Evolutionary conservation across 2,888 invertebrate species (phyloP), one percentile per base, ranked within the genome.

Genomic region (Apodemia duryi): DNA sequence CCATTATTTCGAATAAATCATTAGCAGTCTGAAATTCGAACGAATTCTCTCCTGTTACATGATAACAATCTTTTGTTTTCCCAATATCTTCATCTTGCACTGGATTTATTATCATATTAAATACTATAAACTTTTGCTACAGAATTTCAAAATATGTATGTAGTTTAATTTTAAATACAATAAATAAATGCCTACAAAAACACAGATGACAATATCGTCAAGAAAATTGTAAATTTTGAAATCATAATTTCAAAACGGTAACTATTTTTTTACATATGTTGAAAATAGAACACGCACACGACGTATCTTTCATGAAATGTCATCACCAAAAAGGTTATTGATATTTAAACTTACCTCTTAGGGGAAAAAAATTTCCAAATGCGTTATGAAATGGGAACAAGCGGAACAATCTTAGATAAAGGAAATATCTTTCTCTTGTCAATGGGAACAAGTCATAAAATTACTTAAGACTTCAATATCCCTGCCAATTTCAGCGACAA

Each of bases 1-100:
- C 78, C 82, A 86, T 85, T 1, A 86, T 68, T 41, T 87, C 83
- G 65, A 82, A 87, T 9, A 88, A 75, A 61, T 88, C 82, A 64
- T 76, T 80, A 1, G 87, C 86, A 0, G 85, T 84, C 51, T 80
- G 79, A 66, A 82, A 84, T 35, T 82, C 81, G 9, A 77, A 73
- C 0, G 75, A 68, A 66, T 66, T 69, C 46, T 75, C 76, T 2
- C 63, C 67, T 66, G 51, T 65, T 63, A 7, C 66, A 66, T 43
- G 28, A 61, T 21, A 51, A 65, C 65, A 63, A 65, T 65, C 69
- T 68, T 64, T 67, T 38, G 65, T 54, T 72, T 35, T 74, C 73
- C 61, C 71, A 11, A 11, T 77, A 35, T 74, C 76, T 52, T 78
- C 83, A 6, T 84, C 84, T 13, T 77, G 67, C 66, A 84, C 74